phyloP scores from a whole-genome alignment of 1,140 invertebrate genomes.

The Sarcophaga peregrina region DNA sequence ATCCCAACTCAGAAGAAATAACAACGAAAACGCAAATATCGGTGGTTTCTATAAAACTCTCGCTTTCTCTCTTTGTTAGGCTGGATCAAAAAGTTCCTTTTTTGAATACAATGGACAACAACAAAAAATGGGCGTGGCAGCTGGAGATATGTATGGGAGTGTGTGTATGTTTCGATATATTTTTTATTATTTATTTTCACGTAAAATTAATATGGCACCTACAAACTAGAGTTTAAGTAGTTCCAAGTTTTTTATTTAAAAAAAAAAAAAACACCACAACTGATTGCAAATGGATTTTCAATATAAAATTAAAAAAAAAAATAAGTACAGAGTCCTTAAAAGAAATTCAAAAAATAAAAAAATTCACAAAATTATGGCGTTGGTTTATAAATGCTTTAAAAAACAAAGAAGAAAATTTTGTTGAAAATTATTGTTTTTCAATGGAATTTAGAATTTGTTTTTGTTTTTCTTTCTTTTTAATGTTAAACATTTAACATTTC shows the following conservation, averaged over 20 bases:
- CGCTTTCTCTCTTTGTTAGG: neutral
- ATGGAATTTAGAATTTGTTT: neutral
- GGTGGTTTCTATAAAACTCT: neutral
- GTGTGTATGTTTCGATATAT: too few relatives aligned
- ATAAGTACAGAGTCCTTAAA: neutral
- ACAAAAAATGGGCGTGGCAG: neutral
- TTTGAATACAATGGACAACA: neutral
- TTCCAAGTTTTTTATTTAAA: neutral
- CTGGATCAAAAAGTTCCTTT: neutral
- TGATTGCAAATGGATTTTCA: neutral
- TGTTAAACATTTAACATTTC: neutral
- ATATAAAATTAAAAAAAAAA: neutral
- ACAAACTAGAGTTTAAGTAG: neutral
- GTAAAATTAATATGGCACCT: neutral
- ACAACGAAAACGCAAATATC: neutral
- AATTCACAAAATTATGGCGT: neutral
- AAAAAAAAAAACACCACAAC: neutral
- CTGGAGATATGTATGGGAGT: neutral
- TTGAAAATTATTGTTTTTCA: neutral
- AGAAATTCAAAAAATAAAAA: neutral
- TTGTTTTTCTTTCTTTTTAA: neutral
- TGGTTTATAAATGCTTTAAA: neutral
- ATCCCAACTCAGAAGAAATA: too few relatives aligned
- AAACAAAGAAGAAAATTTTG: neutral
- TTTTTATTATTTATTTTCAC: too few relatives aligned